Percentiles rank a stretch among this genome's conserved stretches.
Conservation (phyloP, 2,888 invertebrate genomes). For the Luperina testacea region DNA sequence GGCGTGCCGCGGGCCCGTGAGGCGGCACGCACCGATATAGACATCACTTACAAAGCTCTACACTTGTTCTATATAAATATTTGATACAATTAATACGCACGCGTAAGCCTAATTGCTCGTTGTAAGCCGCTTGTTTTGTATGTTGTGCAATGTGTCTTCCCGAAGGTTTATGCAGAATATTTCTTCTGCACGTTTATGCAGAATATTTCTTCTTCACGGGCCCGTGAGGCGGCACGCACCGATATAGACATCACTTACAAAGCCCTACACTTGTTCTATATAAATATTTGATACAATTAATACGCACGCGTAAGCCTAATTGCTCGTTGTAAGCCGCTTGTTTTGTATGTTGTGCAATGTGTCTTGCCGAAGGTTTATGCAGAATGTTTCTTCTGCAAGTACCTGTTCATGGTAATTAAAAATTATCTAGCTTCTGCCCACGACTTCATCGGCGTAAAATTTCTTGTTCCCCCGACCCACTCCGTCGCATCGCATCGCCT, state of each 20-base stretch:
- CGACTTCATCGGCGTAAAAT: too few relatives aligned
- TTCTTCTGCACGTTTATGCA: too few relatives aligned
- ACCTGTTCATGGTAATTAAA: neutral
- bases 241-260: slow-evolving; percentile 84
- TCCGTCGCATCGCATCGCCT: too few relatives aligned
- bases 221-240: slow-evolving; percentile 77
- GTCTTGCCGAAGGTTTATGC: slow-evolving; percentile 17
- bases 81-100: slow-evolving; percentile 71
- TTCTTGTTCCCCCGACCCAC: too few relatives aligned
- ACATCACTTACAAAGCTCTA: slow-evolving; percentile 80
- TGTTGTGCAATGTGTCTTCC: slow-evolving; percentile 21
- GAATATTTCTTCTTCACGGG: too few relatives aligned
- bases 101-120: slow-evolving; percentile 58
- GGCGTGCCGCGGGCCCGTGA: slow-evolving; percentile 80
- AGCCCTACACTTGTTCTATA: slow-evolving; percentile 74
- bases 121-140: slow-evolving; percentile 34
- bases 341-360: slow-evolving; percentile 19
- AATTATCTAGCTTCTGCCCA: neutral
- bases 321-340: slow-evolving; percentile 49
- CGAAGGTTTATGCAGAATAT: neutral
- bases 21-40: slow-evolving; percentile 81
- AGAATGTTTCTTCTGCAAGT: neutral
- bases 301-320: slow-evolving; percentile 60
- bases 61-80: slow-evolving; percentile 74
- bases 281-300: slow-evolving; percentile 74